phyloP scores from a whole-genome alignment of 2,888 invertebrate species.

The Hecatera dysodea region DNA sequence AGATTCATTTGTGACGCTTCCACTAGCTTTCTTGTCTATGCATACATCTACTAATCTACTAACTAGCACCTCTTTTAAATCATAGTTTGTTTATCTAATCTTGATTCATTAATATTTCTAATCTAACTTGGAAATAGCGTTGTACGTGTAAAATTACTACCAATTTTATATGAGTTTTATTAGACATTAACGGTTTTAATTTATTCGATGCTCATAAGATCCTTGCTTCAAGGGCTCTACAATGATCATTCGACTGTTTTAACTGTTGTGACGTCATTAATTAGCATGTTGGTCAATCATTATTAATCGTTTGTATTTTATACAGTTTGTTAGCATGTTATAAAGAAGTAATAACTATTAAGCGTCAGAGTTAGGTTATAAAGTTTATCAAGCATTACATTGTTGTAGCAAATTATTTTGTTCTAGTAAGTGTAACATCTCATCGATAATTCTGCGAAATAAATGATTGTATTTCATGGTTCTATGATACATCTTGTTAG shows the following conservation, averaged over 20 bases:
- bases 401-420: conserved; percentile 23
- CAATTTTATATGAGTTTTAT: conserved; percentile 36
- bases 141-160: conserved; percentile 15
- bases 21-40: conserved; percentile 47
- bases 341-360: conserved; percentile 24
- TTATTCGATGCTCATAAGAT: conserved; percentile 21
- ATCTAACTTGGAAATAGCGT: conserved; percentile 10
- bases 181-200: conserved; percentile 18
- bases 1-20: conserved; percentile 45
- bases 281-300: conserved; percentile 25
- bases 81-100: background rate
- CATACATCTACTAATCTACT: background rate
- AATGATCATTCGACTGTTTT: conserved; percentile 31
- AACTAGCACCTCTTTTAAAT: conserved; percentile 21
- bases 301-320: conserved; percentile 24
- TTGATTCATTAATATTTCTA: conserved; percentile 8
- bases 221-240: conserved; percentile 7
- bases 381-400: conserved; percentile 20
- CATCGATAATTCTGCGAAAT: conserved; percentile 59
- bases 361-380: conserved; percentile 10
- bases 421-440: conserved; percentile 29
- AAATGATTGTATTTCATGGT: conserved; percentile 63
- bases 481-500: conserved; percentile 68
- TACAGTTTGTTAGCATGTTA: conserved; percentile 23
- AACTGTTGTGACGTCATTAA: conserved; percentile 13